Base-by-base conservation (phyloP, 1,140 invertebrate genomes). In the Eumaeus atala region DNA sequence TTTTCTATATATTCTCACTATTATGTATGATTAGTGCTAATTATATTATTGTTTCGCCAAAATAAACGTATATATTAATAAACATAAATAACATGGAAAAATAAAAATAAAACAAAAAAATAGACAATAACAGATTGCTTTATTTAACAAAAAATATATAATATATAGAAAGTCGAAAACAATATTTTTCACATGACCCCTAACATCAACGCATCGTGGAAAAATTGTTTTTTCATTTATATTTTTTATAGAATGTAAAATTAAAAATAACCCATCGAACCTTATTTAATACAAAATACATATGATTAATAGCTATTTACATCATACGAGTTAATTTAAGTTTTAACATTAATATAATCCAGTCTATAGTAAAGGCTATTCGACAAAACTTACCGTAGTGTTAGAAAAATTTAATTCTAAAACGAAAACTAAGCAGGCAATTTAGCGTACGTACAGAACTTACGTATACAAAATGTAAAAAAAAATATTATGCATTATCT, bases 131-230 rank as follows among this genome's bases (percentile, higher is more conserved):
- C 82, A 85, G 79, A 80, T 83, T 85, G 82, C 79, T 85, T 85
- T 85, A 85, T 85, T 84, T 85, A 85, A 85, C 82, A 85, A 85
- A 85, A 85, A 85, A 85, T 85, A 85, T 85, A 85, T 83, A 83
- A 80, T 85, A 85, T 82, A 85, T 82, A 83, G 69, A 85, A 85
- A 77, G 68, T 65, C 67, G 68, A 75, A 83, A 83, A 85, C 77
- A 83, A 80, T 58, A 73, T 77, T 80, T 75, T 77, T 70, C 79
- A 81, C 79, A 70, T 74, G 72, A 72, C 62, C 59, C 58, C 40
- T 60, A 59, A 72, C 51, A 60, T 50, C 64, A 58, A 56, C 56
- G 59, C 50, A 64, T 62, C 55, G 70, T 81, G 74, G 72, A 74
- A 80, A 81, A 78, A 58, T 62, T 75, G 72, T 75, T 77, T 75